phyloP scores from a whole-genome alignment of 1,140 invertebrate genomes.

The Lordiphosa collinella region DNA sequence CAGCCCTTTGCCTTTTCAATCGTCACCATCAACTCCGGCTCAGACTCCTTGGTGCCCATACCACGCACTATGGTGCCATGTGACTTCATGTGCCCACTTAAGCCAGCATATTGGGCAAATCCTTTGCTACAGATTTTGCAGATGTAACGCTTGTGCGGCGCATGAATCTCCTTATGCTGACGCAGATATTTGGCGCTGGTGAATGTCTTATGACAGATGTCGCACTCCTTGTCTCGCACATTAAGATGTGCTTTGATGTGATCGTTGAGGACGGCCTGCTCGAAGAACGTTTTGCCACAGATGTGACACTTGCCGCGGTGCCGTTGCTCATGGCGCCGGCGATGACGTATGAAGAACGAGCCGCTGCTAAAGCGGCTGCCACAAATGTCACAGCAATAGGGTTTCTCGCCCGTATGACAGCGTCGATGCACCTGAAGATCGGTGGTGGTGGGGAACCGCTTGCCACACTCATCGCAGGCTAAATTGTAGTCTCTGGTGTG shows the following conservation, averaged over 20 bases:
- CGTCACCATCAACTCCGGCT: too few species aligned
- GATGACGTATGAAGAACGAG: constrained; percentile 37
- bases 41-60: background rate
- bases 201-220: constrained; percentile 48
- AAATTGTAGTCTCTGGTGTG: constrained; percentile 39
- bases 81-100: constrained; percentile 37
- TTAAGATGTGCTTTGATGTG: constrained; percentile 49
- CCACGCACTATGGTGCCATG: constrained; percentile 9
- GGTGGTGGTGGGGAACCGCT: constrained; percentile 34
- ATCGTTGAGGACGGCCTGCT: constrained; percentile 23
- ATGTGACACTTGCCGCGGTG: constrained; percentile 40
- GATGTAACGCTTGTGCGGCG: constrained; percentile 30
- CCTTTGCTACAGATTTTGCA: constrained; percentile 55
- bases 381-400: constrained; percentile 49
- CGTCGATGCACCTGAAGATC: constrained; percentile 41
- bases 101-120: constrained; percentile 33
- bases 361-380: constrained; percentile 37
- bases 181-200: constrained; percentile 40
- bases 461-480: constrained; percentile 47
- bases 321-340: constrained; percentile 37
- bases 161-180: constrained; percentile 53
- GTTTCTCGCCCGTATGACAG: constrained; percentile 44
- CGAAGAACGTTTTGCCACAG: constrained; percentile 43
- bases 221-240: constrained; percentile 50
- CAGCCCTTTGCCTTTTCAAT: too few species aligned